phyloP scores from a whole-genome alignment of 2,888 invertebrate genomes.

The Torymus tubicola region DNA sequence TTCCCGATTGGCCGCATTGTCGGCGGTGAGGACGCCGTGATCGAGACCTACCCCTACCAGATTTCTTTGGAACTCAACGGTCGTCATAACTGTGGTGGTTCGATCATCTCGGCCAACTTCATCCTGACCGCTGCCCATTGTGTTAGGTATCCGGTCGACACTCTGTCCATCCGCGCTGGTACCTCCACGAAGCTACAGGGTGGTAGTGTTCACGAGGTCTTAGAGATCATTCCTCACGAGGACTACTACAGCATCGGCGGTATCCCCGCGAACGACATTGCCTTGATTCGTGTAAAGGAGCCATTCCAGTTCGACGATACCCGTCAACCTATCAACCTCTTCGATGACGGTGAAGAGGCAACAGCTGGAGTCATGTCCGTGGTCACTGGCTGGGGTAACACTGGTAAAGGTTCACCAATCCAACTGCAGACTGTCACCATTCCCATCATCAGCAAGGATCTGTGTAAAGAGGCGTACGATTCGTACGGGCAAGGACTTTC shows the following conservation, averaged over 20 bases:
- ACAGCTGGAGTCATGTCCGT: conserved; percentile 56
- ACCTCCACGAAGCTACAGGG: conserved; percentile 77
- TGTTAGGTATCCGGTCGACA: neutral
- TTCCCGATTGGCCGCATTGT: conserved; percentile 74
- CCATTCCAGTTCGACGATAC: conserved; percentile 76
- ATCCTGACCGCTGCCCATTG: conserved; percentile 81
- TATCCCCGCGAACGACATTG: conserved; percentile 76
- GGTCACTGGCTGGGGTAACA: conserved; percentile 67
- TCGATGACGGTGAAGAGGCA: conserved; percentile 67
- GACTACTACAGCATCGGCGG: conserved; percentile 73
- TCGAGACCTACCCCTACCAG: conserved; percentile 77
- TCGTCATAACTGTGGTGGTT: conserved; percentile 79
- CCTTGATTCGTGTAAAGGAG: conserved; percentile 77
- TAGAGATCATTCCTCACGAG: conserved; percentile 77
- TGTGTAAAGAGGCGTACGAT: conserved; percentile 77
- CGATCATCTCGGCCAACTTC: conserved; percentile 77
- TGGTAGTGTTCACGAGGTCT: conserved; percentile 77
- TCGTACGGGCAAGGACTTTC: conserved; percentile 55
- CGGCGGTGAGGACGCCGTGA: conserved; percentile 76
- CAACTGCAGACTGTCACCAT: conserved; percentile 78
- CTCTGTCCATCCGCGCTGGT: conserved; percentile 77
- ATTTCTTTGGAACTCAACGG: conserved; percentile 75
- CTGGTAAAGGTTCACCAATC: conserved; percentile 59
- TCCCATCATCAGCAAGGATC: conserved; percentile 78
- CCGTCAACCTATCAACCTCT: conserved; percentile 76